phyloP scores from a whole-genome alignment of 2,797 vertebrate genomes.

The Neosilurus mollespiculum region DNA sequence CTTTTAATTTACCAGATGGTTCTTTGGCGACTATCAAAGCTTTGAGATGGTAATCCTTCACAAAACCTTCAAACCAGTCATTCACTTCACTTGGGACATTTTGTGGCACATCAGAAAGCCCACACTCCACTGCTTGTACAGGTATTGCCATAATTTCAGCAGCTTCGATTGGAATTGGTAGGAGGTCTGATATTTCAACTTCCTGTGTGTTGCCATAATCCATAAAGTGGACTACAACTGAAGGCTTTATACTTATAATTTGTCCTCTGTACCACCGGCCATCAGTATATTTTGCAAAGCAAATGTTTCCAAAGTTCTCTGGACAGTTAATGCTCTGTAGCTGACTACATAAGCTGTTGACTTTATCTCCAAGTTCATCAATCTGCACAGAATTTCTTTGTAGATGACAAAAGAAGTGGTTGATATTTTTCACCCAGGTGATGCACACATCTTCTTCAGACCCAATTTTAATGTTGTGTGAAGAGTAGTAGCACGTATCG shows the following conservation, averaged over 20 bases:
- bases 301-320: constrained; percentile 72
- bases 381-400: constrained; percentile 74
- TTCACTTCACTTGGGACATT: constrained; percentile 72
- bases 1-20: constrained; percentile 79
- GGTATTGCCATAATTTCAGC: constrained; percentile 83
- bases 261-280: constrained; percentile 87
- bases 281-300: constrained; percentile 88
- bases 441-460: constrained; percentile 83
- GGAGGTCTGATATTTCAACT: constrained; percentile 73
- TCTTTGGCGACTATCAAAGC: constrained; percentile 85
- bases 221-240: constrained; percentile 83
- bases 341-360: constrained; percentile 68
- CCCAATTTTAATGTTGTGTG: constrained; percentile 84
- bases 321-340: constrained; percentile 63
- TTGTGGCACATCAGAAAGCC: constrained; percentile 78
- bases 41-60: constrained; percentile 73
- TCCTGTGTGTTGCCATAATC: constrained; percentile 88
- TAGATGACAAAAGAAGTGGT: constrained; percentile 88
- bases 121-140: constrained; percentile 86
- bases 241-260: constrained; percentile 71
- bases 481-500: constrained; percentile 87
- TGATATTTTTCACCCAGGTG: constrained; percentile 75
- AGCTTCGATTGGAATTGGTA: constrained; percentile 82
- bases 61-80: constrained; percentile 79
- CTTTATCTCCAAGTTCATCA: constrained; percentile 70